Percentiles rank a stretch among this genome's conserved stretches.
phyloP scores from a whole-genome alignment of 2,113 vertebrate species.

The Proterorhinus semilunaris region DNA sequence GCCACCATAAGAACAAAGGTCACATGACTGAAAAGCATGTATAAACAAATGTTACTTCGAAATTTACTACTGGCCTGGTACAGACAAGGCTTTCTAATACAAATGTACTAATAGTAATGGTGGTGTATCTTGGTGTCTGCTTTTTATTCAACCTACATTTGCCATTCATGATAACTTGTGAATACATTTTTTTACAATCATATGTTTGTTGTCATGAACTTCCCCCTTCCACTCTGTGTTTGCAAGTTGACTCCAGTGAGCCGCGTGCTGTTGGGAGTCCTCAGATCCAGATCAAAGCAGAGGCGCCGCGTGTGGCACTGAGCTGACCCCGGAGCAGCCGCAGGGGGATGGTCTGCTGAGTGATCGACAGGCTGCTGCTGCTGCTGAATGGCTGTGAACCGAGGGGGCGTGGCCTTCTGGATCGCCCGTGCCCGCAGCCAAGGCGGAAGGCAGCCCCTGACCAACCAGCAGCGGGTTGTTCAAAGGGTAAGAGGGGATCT shows the following conservation, averaged over 20 bases:
- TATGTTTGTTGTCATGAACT: background rate
- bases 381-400: constrained; percentile 78
- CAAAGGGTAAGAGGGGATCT: constrained; percentile 57
- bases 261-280: background rate
- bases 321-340: background rate
- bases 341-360: constrained; percentile 42
- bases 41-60: too few relatives aligned
- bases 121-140: too few relatives aligned
- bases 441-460: constrained; percentile 53
- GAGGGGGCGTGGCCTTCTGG: constrained; percentile 72
- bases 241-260: constrained; percentile 11
- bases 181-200: background rate
- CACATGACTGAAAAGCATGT: too few relatives aligned
- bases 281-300: background rate
- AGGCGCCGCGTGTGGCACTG: background rate
- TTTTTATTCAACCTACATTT: background rate
- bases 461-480: constrained; percentile 48
- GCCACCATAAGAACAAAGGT: too few relatives aligned
- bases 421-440: constrained; percentile 65
- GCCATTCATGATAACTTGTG: too few relatives aligned
- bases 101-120: too few relatives aligned
- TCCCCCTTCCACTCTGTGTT: background rate
- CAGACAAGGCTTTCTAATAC: too few relatives aligned
- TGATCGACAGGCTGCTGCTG: constrained; percentile 48
- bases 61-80: too few relatives aligned